Evolutionary conservation across 2,113 vertebrate species (phyloP).

Genomic region (Bujurquina vittata): DNA sequence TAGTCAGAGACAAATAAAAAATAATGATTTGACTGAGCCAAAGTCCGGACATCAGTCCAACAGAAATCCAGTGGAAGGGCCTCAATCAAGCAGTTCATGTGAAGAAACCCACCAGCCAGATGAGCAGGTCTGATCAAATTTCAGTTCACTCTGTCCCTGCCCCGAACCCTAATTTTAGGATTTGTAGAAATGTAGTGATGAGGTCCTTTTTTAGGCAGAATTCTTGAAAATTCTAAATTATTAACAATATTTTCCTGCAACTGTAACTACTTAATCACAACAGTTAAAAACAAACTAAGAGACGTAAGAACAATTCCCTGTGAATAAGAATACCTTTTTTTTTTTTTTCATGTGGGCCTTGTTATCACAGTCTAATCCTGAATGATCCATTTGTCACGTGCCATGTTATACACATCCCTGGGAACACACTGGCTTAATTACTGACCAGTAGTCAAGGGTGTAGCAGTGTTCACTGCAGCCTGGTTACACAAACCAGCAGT

Average conservation of each 20-base stretch:
- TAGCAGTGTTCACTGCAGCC: slow-evolving; percentile 23
- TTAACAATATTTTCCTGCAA: background rate
- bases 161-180: background rate
- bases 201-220: too few relatives aligned
- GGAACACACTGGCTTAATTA: slow-evolving; percentile 66
- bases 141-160: too few relatives aligned
- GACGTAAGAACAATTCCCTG: background rate
- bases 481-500: slow-evolving; percentile 62
- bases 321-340: background rate
- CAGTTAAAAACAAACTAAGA: background rate
- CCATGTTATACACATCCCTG: slow-evolving; percentile 23
- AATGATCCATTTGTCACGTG: slow-evolving; percentile 41
- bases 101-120: background rate
- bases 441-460: slow-evolving; percentile 46
- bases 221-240: too few relatives aligned
- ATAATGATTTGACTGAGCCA: background rate
- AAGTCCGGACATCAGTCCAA: background rate
- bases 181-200: background rate
- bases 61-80: background rate
- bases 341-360: background rate
- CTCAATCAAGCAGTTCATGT: background rate
- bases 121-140: too few relatives aligned
- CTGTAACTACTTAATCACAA: background rate
- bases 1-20: background rate
- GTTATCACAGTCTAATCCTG: background rate